These are phyloP conservation scores for Hetaerina titia DNA, from an alignment of 2,888 invertebrate genomes.

Conservation along the genomic window DNA sequence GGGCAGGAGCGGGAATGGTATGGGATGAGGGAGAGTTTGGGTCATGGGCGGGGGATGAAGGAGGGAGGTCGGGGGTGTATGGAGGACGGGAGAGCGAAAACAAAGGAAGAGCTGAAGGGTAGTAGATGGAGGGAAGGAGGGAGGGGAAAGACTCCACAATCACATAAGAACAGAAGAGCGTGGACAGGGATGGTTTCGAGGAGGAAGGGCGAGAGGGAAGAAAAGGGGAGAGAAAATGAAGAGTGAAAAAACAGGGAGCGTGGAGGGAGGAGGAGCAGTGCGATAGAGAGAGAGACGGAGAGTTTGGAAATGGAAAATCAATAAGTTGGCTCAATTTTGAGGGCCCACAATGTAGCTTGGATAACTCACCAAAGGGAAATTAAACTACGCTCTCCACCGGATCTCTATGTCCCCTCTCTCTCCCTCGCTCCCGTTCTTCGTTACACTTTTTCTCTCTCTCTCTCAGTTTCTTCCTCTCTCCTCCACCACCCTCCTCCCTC, in stretches of 20 bases:
- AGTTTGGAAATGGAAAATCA: constrained; percentile 67
- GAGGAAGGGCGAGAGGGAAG: background rate
- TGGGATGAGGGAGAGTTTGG: too few species aligned
- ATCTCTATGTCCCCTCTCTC: background rate
- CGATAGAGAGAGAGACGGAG: constrained; percentile 8
- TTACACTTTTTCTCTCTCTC: background rate
- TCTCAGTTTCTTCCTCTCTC: background rate
- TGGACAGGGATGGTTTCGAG: background rate
- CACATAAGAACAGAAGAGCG: background rate
- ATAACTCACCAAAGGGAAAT: constrained; percentile 63
- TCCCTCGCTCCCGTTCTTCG: background rate
- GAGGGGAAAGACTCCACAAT: background rate
- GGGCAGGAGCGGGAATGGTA: background rate
- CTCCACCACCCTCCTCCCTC: background rate
- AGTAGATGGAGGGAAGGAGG: background rate
- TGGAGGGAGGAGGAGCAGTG: background rate
- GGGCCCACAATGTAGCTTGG: constrained; percentile 59
- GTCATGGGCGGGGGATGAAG: background rate
- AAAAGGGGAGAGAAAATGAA: background rate
- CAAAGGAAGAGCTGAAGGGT: background rate
- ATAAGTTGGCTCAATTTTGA: constrained; percentile 66
- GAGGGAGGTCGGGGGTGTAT: background rate
- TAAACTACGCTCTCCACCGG: constrained; percentile 42
- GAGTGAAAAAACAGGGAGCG: background rate
- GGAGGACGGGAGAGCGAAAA: background rate